Conservation (phyloP, 2,797 vertebrate genomes). For the Pristis pectinata region DNA sequence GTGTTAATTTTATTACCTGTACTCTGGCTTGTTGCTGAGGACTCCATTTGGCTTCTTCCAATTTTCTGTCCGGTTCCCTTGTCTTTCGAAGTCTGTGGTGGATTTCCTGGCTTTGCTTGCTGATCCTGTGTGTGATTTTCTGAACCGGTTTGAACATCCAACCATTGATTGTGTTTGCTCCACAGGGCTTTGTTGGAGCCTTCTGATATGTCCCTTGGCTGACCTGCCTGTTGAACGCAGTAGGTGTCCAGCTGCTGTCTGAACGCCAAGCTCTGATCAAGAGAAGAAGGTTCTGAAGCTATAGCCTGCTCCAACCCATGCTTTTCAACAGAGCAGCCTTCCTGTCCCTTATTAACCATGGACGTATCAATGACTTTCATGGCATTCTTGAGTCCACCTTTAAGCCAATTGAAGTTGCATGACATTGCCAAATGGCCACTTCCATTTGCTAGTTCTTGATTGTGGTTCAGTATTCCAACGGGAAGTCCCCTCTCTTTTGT, state of each 20-base stretch:
- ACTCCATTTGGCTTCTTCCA: background rate
- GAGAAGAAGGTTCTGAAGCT: background rate
- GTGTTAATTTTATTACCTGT: background rate
- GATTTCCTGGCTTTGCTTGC: background rate
- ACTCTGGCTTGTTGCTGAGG: background rate
- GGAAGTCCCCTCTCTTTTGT: background rate
- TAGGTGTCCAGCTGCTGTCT: background rate
- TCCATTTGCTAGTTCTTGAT: background rate
- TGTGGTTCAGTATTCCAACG: background rate
- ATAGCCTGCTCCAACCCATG: background rate
- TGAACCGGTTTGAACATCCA: background rate
- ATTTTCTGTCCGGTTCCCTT: background rate
- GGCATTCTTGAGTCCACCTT: constrained; percentile 5
- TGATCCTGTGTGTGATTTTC: background rate
- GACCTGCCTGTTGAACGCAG: background rate
- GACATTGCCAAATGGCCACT: background rate
- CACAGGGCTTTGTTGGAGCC: background rate
- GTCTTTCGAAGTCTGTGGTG: background rate
- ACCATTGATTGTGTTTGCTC: background rate
- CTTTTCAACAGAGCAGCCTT: background rate
- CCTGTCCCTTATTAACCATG: background rate
- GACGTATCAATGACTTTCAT: background rate
- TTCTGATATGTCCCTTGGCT: background rate
- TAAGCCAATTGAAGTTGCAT: background rate
- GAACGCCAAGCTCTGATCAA: background rate